These are phyloP conservation scores for Hafferia zeledoni DNA, from an alignment of 2,797 vertebrate genomes.

Conservation along the genomic window DNA sequence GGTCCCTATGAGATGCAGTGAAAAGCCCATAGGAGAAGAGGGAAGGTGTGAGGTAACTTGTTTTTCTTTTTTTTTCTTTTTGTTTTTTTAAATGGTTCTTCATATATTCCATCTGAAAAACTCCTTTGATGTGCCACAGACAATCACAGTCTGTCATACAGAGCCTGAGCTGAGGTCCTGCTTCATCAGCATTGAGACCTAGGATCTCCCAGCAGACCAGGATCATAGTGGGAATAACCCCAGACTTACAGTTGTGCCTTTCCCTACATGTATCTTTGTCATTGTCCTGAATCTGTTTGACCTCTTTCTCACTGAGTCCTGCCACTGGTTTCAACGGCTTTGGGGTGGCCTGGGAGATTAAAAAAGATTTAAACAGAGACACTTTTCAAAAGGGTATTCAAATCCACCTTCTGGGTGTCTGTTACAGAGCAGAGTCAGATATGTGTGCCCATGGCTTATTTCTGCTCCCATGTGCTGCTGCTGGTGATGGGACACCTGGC, in stretches of 20 bases:
- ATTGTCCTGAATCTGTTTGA: background rate
- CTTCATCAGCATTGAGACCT: background rate
- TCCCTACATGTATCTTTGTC: background rate
- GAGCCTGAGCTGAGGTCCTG: slow-evolving; percentile 9
- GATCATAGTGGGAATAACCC: background rate
- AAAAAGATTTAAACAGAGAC: background rate
- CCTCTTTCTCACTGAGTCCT: background rate
- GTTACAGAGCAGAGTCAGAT: background rate
- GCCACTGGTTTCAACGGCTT: background rate
- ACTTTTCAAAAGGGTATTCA: background rate
- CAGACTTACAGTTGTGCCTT: background rate
- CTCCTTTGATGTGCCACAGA: background rate
- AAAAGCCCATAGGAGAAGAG: background rate
- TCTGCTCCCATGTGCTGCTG: background rate
- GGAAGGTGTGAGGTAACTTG: background rate
- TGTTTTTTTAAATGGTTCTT: background rate
- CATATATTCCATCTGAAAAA: background rate
- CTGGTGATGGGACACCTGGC: background rate
- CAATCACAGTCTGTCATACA: background rate
- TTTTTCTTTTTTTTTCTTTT: background rate
- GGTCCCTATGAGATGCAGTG: background rate
- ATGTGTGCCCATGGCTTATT: background rate
- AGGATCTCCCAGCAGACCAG: background rate
- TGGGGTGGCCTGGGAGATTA: background rate
- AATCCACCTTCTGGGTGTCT: background rate